Evolutionary conservation across 2,797 vertebrate genomes (phyloP), one percentile per base, ranked within the genome.

Genomic region (Peromyscus melanophrys): DNA sequence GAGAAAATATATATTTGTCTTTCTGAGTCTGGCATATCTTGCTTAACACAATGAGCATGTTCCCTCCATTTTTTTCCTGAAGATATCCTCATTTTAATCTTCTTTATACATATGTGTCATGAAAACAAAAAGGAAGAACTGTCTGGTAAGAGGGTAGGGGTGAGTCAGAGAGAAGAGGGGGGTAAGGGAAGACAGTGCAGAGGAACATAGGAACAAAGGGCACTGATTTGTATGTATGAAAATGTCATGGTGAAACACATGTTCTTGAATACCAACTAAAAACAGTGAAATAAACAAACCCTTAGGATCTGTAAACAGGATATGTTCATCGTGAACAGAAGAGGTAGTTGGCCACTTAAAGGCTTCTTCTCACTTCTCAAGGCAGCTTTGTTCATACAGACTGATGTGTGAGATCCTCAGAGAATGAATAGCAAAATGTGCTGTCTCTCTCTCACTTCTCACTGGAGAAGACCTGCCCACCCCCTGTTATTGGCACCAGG

Each of bases 391-490:
- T 14, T 27, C 63, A 67, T 40, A 57, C 23, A 14, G 6, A 71
- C 17, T 5, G 37, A 49, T 0, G 25, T 0, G 40, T 71, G 77
- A 16, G 73, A 46, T 9, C 37, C 49, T 90, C 94, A 52, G 5
- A 90, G 87, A 2, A 77, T 93, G 37, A 97, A 98, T 97, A 96
- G 78, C 80, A 96, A 83, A 34, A 37, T 4, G 37, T 40, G 10
- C 52, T 80, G 77, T 93, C 92, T 94, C 83, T 43, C 78, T 93
- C 82, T 90, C 37, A 21, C 55, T 27, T 97, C 63, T 63, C 52
- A 34, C 95, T 6, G 2, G 63, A 96, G 97, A 96, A 92, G 89
- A 95, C 96, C 92, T 90, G 40, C 82, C 52, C 65, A 96, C 89
- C 89, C 92, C 82, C 4, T 29, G 69, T 96, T 86, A 61, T 90